Conservation (phyloP, 2,888 invertebrate genomes). For the Rhopalosiphum nymphaeae region DNA sequence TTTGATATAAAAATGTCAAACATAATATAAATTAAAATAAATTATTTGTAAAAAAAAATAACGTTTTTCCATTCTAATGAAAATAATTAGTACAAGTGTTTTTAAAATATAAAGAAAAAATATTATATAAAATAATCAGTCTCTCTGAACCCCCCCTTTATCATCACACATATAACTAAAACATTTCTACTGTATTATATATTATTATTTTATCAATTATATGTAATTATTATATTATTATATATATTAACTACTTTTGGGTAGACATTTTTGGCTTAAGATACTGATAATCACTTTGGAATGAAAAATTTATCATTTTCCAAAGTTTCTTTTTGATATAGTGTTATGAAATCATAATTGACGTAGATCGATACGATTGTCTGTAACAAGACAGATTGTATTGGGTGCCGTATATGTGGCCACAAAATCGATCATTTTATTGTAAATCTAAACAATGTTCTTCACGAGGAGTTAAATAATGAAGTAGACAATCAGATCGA, state of each 20-base stretch:
- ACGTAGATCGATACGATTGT: slow-evolving; percentile 51
- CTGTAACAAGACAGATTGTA: slow-evolving; percentile 38
- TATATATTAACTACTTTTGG: not conserved
- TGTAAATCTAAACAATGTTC: not conserved
- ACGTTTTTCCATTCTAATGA: not conserved
- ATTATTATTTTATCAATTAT: not conserved
- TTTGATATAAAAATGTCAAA: not conserved
- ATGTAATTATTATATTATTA: not conserved
- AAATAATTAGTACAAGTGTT: not conserved
- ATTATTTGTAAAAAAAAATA: not conserved
- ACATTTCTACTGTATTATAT: not conserved
- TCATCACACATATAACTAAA: not conserved
- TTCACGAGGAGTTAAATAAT: slow-evolving; percentile 37
- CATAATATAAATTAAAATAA: not conserved
- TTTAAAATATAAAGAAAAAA: not conserved
- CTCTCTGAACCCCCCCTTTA: not conserved
- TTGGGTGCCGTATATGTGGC: not conserved
- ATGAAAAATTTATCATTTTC: not conserved
- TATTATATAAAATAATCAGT: not conserved
- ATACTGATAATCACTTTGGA: slow-evolving; percentile 28
- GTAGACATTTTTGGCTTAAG: not conserved
- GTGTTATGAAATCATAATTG: slow-evolving; percentile 54
- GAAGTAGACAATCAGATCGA: slow-evolving; percentile 30
- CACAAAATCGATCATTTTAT: not conserved
- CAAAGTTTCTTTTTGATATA: slow-evolving; percentile 3